phyloP scores from a whole-genome alignment of 2,113 vertebrate genomes.

The Arothron firmamentum region DNA sequence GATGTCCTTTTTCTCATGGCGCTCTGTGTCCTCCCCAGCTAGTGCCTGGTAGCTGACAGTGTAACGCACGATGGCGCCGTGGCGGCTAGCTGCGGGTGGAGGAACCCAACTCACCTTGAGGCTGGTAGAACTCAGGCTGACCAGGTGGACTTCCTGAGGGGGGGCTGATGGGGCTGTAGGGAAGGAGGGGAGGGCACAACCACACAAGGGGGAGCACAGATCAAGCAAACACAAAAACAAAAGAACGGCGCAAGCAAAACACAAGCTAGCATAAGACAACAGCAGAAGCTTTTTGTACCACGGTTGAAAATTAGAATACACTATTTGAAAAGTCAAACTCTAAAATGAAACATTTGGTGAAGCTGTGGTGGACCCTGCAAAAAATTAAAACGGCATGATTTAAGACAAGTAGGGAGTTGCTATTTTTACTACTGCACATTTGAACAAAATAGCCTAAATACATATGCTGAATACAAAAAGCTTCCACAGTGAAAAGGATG shows the following conservation, averaged over 20 bases:
- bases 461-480: conserved; percentile 46
- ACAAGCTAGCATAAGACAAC: conserved; percentile 50
- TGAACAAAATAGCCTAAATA: background rate
- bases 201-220: conserved; percentile 76
- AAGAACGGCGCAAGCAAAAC: conserved; percentile 48
- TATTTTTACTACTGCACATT: background rate
- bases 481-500: conserved; percentile 56
- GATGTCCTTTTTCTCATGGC: conserved; percentile 87
- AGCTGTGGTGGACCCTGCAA: too few species aligned
- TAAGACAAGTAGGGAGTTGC: too few species aligned
- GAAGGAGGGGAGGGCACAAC: conserved; percentile 52
- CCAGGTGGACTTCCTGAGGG: conserved; percentile 90
- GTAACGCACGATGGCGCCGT: conserved; percentile 94
- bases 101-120: conserved; percentile 99
- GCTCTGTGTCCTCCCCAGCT: conserved; percentile 88
- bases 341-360: too few species aligned
- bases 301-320: background rate
- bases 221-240: conserved; percentile 77
- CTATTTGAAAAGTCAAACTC: conserved; percentile 3
- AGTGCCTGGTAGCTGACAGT: conserved; percentile 89
- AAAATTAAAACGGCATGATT: too few species aligned
- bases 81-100: conserved; percentile 90
- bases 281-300: conserved; percentile 53
- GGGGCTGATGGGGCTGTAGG: conserved; percentile 93
- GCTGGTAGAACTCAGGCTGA: conserved; percentile 92